Evolutionary conservation across 2,797 vertebrate genomes (phyloP), one percentile per base, ranked within the genome.

Genomic region (Scolopax bukidnonensis): DNA sequence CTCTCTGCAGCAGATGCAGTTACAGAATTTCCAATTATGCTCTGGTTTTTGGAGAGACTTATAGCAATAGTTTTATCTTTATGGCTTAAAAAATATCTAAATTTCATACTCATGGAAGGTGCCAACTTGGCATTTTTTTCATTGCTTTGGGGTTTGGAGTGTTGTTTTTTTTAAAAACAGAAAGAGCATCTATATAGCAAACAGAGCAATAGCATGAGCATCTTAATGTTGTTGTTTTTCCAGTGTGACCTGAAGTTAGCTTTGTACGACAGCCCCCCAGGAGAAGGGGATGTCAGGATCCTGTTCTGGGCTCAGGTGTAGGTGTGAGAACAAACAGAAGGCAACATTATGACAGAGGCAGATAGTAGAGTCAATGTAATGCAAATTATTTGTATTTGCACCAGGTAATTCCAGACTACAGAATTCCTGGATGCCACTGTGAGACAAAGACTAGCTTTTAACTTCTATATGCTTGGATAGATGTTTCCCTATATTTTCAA

Each of bases 101-200:
- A 79, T 80, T 70, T 71, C 59, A 51, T 19, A 51, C 36, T 87
- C 32, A 48, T 1, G 6, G 61, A 80, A 92, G 15, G 13, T 40
- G 33, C 8, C 27, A 65, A 5, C 13, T 86, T 1, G 3, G 10
- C 15, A 1, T 0, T 1, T 32, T 73, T 81, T 48, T 41, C 3
- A 3, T 50, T 32, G 2, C 36, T 74, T 78, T 51, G 48, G 10
- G 11, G 19, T 25, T 63, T 1, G 0, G 6, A 9, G 4, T 65
- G 10, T 2, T 5, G 9, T 27, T 16, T 60, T 60, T 65, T 53
- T 81, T 64, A 17, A 20, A 50, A 76, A 87, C 16, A 56, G 19
- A 64, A 61, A 24, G 70, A 25, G 14, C 41, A 91, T 86, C 25
- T 45, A 12, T 38, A 71, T 17, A 85, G 25, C 19, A 85, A 80